Evolutionary conservation across 2,888 invertebrate species (phyloP).

Genomic region (Synanthedon tipuliformis): DNA sequence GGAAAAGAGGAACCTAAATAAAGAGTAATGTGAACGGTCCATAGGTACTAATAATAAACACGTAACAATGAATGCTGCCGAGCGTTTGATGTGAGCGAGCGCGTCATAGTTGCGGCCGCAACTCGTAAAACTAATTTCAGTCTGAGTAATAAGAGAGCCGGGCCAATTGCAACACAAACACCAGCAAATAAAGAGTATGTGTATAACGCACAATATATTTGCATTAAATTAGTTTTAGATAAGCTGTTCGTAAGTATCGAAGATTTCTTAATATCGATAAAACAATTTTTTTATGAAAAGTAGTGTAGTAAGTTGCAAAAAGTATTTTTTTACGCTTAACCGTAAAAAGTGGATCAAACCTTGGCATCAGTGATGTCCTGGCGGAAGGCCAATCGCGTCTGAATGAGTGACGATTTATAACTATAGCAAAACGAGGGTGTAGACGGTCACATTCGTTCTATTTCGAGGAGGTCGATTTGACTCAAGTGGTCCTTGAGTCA

Average conservation of each 20-base stretch:
- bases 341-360: slow-evolving; percentile 37
- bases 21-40: slow-evolving; percentile 42
- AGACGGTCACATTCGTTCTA: slow-evolving; percentile 56
- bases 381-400: slow-evolving; percentile 58
- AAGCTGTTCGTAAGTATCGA: too few relatives aligned
- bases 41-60: slow-evolving; percentile 60
- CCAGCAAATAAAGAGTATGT: slow-evolving; percentile 18
- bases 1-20: slow-evolving; percentile 39
- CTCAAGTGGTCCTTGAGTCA: slow-evolving; percentile 57
- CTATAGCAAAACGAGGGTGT: slow-evolving; percentile 47
- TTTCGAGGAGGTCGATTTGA: slow-evolving; percentile 52
- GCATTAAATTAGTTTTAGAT: too few relatives aligned
- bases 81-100: slow-evolving; percentile 47
- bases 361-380: slow-evolving; percentile 47
- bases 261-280: too few relatives aligned
- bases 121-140: slow-evolving; percentile 64
- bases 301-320: slow-evolving; percentile 16
- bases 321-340: slow-evolving; percentile 21
- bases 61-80: slow-evolving; percentile 53
- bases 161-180: slow-evolving; percentile 18
- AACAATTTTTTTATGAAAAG: too few relatives aligned
- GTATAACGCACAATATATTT: not conserved
- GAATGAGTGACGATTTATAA: slow-evolving; percentile 63
- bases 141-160: slow-evolving; percentile 28
- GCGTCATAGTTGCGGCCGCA: slow-evolving; percentile 45